Conservation (phyloP, 2,888 invertebrate species). For the Ophion costatus region DNA sequence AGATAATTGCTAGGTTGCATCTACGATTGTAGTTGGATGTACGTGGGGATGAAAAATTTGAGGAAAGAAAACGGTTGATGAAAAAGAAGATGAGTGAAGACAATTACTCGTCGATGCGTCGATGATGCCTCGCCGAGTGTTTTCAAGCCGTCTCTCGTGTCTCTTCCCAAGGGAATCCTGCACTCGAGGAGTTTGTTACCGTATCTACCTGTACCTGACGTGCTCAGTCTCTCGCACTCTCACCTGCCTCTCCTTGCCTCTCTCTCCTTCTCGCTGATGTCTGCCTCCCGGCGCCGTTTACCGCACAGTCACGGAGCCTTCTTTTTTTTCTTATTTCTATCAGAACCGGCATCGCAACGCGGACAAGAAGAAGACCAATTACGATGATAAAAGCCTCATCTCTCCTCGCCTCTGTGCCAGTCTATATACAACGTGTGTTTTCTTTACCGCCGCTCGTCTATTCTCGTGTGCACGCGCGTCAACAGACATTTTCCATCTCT, state of each 20-base stretch:
- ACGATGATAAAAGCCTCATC: slow-evolving; percentile 74
- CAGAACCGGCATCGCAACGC: slow-evolving; percentile 73
- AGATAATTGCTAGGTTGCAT: slow-evolving; percentile 29
- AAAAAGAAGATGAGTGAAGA: slow-evolving; percentile 30
- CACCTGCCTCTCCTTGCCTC: background rate
- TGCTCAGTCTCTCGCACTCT: slow-evolving; percentile 9
- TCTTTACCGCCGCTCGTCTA: slow-evolving; percentile 30
- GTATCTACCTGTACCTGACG: slow-evolving; percentile 9
- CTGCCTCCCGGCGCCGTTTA: slow-evolving; percentile 44
- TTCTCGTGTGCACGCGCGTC: slow-evolving; percentile 37
- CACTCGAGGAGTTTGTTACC: slow-evolving; percentile 16
- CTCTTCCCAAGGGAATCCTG: slow-evolving; percentile 24
- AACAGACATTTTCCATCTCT: background rate
- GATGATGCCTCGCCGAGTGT: slow-evolving; percentile 25
- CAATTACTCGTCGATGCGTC: slow-evolving; percentile 60
- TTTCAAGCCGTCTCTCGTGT: slow-evolving; percentile 6
- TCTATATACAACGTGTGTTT: slow-evolving; percentile 11
- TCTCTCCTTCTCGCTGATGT: slow-evolving; percentile 28
- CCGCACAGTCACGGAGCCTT: slow-evolving; percentile 46
- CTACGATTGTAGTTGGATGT: slow-evolving; percentile 9
- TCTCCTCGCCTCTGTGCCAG: slow-evolving; percentile 56
- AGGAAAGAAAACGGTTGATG: background rate
- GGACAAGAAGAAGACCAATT: slow-evolving; percentile 80
- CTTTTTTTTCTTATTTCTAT: slow-evolving; percentile 45
- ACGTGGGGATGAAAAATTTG: background rate